phyloP scores from a whole-genome alignment of 2,888 invertebrate genomes.

The Lithophane ornitopus region DNA sequence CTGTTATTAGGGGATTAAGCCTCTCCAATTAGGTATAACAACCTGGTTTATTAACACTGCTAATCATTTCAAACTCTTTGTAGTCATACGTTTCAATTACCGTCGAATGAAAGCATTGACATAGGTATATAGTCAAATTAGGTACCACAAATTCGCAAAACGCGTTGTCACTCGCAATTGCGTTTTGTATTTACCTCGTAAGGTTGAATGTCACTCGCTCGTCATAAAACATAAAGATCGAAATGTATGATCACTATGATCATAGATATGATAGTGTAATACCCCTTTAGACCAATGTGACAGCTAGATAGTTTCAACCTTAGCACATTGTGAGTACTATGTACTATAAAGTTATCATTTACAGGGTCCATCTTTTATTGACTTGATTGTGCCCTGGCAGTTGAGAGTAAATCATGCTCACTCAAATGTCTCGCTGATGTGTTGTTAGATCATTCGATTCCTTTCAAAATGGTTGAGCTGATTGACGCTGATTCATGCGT shows the following conservation, averaged over 20 bases:
- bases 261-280: no score
- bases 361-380: neutral
- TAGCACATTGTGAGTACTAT: neutral
- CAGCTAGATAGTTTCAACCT: neutral
- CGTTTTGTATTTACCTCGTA: neutral
- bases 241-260: no score
- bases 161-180: neutral
- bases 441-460: neutral
- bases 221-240: neutral
- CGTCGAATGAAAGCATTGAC: neutral
- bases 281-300: neutral
- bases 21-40: slow-evolving; percentile 62
- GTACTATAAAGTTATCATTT: neutral
- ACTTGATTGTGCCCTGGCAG: neutral
- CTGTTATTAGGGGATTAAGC: slow-evolving; percentile 70
- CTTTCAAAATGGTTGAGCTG: neutral
- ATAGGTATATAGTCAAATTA: no score
- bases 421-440: neutral
- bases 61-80: slow-evolving; percentile 58
- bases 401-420: neutral
- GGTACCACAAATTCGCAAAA: neutral
- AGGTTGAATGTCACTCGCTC: neutral
- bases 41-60: slow-evolving; percentile 46
- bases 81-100: slow-evolving; percentile 23
- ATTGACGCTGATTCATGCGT: neutral